Conservation (phyloP, 1,140 invertebrate species). For the Polypedilum vanderplanki region DNA sequence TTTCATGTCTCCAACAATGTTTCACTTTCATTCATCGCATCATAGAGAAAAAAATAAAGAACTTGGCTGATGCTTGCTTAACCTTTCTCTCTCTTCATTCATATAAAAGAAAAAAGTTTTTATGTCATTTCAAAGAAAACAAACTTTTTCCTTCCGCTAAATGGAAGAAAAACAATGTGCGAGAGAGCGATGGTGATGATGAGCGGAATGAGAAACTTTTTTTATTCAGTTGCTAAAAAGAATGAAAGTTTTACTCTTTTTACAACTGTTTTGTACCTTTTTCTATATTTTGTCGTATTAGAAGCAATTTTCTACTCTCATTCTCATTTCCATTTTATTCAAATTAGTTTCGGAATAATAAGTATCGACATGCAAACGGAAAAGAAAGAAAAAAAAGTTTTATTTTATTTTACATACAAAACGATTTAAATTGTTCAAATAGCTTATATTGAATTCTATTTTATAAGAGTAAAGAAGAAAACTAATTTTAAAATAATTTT, state of each 20-base stretch:
- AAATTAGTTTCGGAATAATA: constrained; percentile 5
- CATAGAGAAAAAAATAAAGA: background rate
- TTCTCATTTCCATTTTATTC: constrained; percentile 13
- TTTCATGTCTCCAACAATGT: background rate
- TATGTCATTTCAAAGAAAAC: background rate
- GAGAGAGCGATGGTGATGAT: background rate
- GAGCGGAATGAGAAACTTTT: constrained; percentile 7
- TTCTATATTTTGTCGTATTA: background rate
- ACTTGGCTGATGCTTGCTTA: background rate
- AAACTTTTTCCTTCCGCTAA: background rate
- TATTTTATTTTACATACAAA: background rate
- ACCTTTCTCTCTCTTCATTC: no score
- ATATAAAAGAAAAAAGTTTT: background rate
- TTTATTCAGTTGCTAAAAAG: background rate
- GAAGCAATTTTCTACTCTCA: constrained; percentile 1
- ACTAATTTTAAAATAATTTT: background rate
- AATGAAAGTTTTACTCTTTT: constrained; percentile 3
- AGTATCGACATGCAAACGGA: background rate
- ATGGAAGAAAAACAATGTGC: background rate
- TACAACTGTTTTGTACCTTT: background rate
- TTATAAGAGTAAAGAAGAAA: no score
- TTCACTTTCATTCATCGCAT: background rate
- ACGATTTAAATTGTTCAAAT: background rate
- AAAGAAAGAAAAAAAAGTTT: background rate
- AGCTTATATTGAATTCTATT: background rate